Percentiles rank a stretch among this genome's conserved stretches.
Conservation (phyloP, 2,888 invertebrate species). For the Drosophila histrio region DNA sequence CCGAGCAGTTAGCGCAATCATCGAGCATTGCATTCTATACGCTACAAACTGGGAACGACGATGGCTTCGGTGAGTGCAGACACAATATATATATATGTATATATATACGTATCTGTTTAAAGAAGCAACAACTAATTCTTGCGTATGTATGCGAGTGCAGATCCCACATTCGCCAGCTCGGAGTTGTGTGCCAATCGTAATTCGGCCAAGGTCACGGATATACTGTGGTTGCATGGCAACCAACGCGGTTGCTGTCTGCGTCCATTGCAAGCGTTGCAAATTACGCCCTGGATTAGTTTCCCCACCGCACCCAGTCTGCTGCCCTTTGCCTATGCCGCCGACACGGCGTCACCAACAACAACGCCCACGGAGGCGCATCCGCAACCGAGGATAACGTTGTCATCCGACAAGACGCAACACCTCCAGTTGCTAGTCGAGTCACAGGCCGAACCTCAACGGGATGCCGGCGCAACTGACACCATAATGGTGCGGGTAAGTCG, state of each 20-base stretch:
- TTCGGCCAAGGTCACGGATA: conserved; percentile 83
- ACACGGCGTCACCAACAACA: conserved; percentile 42
- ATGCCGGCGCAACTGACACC: conserved; percentile 25
- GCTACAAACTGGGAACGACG: conserved; percentile 83
- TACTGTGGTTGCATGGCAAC: conserved; percentile 82
- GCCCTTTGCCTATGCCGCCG: conserved; percentile 79
- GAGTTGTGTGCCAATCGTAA: conserved; percentile 83
- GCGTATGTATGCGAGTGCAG: conserved; percentile 50
- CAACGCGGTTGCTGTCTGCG: conserved; percentile 83
- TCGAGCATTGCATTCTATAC: conserved; percentile 87
- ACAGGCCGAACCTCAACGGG: conserved; percentile 70
- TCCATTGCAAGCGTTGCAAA: conserved; percentile 84
- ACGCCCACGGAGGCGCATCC: conserved; percentile 41
- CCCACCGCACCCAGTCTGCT: conserved; percentile 83
- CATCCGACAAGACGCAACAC: conserved; percentile 52
- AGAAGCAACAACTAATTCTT: not conserved
- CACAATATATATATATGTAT: not conserved
- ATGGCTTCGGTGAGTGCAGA: conserved; percentile 80
- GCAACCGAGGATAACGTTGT: conserved; percentile 36
- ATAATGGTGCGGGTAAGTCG: conserved; percentile 71
- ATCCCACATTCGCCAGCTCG: conserved; percentile 81
- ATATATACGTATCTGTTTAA: not conserved
- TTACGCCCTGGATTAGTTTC: conserved; percentile 85
- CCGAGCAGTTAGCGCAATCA: conserved; percentile 86
- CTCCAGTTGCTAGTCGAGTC: conserved; percentile 82